Evolutionary conservation across 2,888 invertebrate species (phyloP), one percentile per base, ranked within the genome.

Genomic region (Polylopha cassiicola): DNA sequence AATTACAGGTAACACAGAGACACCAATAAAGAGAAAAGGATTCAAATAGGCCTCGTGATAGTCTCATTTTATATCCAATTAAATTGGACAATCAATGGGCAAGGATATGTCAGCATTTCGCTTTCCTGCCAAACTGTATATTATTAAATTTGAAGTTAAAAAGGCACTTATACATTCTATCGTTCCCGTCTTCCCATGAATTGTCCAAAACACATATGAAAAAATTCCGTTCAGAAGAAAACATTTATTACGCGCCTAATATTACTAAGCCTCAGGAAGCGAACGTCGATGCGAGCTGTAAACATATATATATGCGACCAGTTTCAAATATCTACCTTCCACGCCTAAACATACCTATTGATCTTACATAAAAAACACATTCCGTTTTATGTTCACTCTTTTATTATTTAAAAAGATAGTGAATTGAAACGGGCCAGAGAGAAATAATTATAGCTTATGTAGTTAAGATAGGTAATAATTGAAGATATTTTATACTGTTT

Each of bases 181-280:
- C 14, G 24, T 15, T 13, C 27, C 46, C 33, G 43, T 7, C 30
- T 62, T 70, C 61, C 62, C 67, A 72, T 63, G 61, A 62, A 72
- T 66, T 73, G 70, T 71, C 55, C 52, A 65, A 64, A 63, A 64
- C 61, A 67, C 60, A 73, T 62, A 61, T 66, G 56, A 60, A 71
- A 70, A 63, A 61, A 61, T 66, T 71, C 66, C 63, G 61, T 70
- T 59, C 58, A 75, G 73, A 82, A 82, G 73, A 77, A 77, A 76
- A 85, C 85, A 85, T 84, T 75, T 77, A 85, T 85, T 85, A 85
- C 82, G 76, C 79, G 85, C 84, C 85, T 84, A 85, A 70, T 69
- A 73, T 69, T 84, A 85, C 81, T 77, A 84, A 85, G 84, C 82
- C 61, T 74, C 75, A 71, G 77, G 71, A 84, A 85, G 82, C 84